A percentile compares a stretch with the other conserved stretches of the same genome.
Conservation (phyloP, 1,140 invertebrate genomes). For the Mamestra configurata region DNA sequence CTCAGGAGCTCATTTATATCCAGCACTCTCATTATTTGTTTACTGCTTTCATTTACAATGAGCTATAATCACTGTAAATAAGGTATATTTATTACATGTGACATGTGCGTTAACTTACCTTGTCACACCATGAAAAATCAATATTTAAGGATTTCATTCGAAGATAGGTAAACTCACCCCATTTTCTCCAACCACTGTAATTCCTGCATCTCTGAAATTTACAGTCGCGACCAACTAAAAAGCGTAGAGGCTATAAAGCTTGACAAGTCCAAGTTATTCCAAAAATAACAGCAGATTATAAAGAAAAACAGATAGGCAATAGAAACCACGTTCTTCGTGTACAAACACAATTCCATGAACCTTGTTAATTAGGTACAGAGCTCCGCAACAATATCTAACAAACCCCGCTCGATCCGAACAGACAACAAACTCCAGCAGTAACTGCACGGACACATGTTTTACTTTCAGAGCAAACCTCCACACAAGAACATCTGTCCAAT, state of each 20-base stretch:
- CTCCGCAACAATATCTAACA: neutral
- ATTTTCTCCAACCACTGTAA: no score
- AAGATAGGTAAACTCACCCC: no score
- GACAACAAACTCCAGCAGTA: slow-evolving; percentile 18
- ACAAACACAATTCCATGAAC: neutral
- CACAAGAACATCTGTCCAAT: slow-evolving; percentile 9
- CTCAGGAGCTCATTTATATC: slow-evolving; percentile 30
- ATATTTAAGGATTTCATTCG: no score
- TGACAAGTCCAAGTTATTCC: no score
- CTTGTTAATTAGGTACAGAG: neutral
- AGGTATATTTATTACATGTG: neutral
- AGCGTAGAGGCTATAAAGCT: no score
- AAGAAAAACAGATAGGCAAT: no score
- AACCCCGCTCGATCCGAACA: neutral
- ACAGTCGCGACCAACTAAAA: no score
- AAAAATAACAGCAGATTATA: no score
- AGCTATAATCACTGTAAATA: neutral
- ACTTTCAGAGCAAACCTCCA: neutral
- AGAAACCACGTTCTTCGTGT: no score
- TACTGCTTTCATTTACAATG: slow-evolving; percentile 9
- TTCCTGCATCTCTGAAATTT: no score
- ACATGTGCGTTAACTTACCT: no score
- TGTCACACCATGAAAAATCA: no score
- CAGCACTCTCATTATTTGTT: neutral
- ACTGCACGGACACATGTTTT: neutral